These are phyloP conservation scores for Tetrapedia diversipes DNA, from an alignment of 2,888 invertebrate species.

Conservation along the genomic window DNA sequence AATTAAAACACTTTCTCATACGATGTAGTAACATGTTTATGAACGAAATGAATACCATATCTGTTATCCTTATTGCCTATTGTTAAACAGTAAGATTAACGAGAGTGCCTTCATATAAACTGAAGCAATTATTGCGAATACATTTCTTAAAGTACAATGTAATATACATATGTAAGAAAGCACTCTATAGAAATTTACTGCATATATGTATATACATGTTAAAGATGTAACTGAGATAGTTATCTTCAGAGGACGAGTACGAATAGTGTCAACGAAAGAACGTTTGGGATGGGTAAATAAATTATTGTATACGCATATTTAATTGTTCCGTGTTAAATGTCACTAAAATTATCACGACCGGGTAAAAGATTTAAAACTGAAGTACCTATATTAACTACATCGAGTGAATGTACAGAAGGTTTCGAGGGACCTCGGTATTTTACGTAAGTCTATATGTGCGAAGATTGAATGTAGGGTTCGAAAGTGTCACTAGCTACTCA, in stretches of 20 bases:
- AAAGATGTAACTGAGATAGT: neutral
- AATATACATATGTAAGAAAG: neutral
- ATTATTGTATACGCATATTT: neutral
- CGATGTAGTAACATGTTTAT: neutral
- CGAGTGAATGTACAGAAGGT: neutral
- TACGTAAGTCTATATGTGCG: neutral
- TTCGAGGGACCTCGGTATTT: neutral
- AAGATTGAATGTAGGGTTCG: neutral
- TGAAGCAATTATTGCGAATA: neutral
- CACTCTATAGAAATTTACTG: neutral
- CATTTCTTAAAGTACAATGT: neutral
- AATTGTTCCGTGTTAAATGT: neutral
- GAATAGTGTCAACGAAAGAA: conserved; percentile 18
- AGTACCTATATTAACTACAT: neutral
- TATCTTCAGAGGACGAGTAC: neutral
- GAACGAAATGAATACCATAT: neutral
- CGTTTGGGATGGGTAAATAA: conserved; percentile 13
- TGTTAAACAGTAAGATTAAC: neutral
- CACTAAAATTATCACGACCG: neutral
- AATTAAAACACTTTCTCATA: neutral
- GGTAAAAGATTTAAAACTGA: neutral
- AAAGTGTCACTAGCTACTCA: conserved; percentile 1
- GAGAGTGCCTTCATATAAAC: neutral
- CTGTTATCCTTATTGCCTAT: neutral
- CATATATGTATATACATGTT: neutral